phyloP scores from a whole-genome alignment of 2,113 vertebrate genomes.

The Serinus canaria region DNA sequence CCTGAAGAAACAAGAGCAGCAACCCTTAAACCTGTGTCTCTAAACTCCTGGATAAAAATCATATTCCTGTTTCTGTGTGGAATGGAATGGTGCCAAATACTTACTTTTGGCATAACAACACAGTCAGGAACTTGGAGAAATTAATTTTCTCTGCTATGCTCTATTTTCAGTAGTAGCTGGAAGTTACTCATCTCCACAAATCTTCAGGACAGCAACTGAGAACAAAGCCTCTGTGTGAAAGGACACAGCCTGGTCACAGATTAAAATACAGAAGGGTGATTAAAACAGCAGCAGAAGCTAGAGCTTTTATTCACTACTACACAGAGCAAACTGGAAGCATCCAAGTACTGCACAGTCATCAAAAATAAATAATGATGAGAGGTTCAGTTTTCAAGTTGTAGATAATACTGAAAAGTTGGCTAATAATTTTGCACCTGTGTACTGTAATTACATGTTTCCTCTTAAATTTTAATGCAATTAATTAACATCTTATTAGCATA shows the following conservation, averaged over 20 bases:
- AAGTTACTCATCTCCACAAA: background rate
- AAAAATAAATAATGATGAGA: background rate
- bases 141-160: background rate
- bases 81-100: background rate
- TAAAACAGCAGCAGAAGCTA: background rate
- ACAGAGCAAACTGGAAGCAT: background rate
- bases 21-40: background rate
- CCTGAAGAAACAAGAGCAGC: background rate
- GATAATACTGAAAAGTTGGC: background rate
- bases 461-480: slow-evolving; percentile 29
- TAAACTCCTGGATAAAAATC: background rate
- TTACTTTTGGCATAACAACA: background rate
- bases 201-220: background rate
- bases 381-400: background rate
- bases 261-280: background rate
- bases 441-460: background rate
- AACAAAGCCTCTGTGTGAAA: background rate
- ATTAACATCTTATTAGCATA: slow-evolving; percentile 4
- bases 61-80: background rate
- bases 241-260: background rate
- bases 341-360: background rate
- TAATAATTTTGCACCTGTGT: slow-evolving; percentile 6
- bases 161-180: background rate
- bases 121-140: background rate
- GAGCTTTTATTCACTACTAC: background rate